These are phyloP conservation scores for Micromys minutus DNA, from an alignment of 2,113 vertebrate species.

Conservation along the genomic window DNA sequence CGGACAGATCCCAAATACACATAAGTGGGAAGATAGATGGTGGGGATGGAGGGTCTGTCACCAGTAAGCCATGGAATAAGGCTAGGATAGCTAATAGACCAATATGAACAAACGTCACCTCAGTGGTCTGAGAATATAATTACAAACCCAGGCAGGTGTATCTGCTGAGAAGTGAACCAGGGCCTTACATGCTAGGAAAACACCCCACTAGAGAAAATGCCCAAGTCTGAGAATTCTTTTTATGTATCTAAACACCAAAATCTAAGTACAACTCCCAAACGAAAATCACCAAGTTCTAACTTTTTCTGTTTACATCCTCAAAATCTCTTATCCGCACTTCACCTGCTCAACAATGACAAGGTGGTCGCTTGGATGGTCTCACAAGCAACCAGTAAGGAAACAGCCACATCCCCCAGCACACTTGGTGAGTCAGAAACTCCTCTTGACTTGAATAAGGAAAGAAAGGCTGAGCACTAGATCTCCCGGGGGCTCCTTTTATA, in stretches of 20 bases:
- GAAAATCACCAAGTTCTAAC: neutral
- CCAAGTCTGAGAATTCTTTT: neutral
- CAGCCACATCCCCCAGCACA: neutral
- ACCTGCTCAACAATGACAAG: slow-evolving; percentile 5
- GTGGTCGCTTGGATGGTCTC: slow-evolving; percentile 4
- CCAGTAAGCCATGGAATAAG: neutral
- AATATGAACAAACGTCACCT: neutral
- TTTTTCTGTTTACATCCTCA: neutral
- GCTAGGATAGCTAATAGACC: neutral
- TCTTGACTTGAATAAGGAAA: slow-evolving; percentile 12
- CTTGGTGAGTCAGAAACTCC: neutral
- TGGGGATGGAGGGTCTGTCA: neutral
- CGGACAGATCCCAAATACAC: neutral
- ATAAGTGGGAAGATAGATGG: no score
- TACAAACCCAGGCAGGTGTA: neutral
- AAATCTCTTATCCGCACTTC: no score
- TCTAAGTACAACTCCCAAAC: slow-evolving; percentile 25
- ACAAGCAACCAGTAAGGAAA: no score
- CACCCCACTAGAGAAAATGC: neutral
- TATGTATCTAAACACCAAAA: slow-evolving; percentile 13
- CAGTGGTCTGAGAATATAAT: neutral
- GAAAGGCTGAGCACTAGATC: neutral
- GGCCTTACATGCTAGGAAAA: neutral
- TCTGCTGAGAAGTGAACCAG: neutral
- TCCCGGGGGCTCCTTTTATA: neutral